Evolutionary conservation across 2,888 invertebrate species (phyloP).

Genomic region (Calliopum simillimum): DNA sequence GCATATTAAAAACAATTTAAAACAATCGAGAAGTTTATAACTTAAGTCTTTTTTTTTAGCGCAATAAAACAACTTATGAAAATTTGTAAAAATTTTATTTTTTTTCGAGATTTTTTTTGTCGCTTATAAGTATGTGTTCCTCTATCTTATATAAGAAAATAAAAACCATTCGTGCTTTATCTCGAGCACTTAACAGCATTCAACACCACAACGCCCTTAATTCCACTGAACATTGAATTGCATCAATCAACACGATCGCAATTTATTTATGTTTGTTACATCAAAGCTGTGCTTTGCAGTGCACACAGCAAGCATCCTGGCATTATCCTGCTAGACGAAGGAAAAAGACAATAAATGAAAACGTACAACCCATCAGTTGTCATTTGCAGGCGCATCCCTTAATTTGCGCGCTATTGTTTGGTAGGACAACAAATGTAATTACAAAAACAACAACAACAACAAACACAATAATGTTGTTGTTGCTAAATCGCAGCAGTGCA

Average conservation of each 20-base stretch:
- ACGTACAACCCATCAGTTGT: neutral
- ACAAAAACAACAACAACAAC: constrained; percentile 44
- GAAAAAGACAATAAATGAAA: neutral
- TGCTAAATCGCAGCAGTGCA: neutral
- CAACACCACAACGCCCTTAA: neutral
- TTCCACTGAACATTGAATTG: neutral
- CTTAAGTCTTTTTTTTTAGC: too few relatives aligned
- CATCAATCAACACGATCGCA: constrained; percentile 10
- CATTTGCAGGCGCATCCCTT: constrained; percentile 9
- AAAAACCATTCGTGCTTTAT: neutral
- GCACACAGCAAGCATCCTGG: neutral
- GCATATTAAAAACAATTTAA: too few relatives aligned
- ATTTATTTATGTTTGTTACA: constrained; percentile 6
- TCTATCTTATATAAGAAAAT: neutral
- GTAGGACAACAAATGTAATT: neutral
- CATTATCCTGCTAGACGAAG: neutral
- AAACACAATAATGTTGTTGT: constrained; percentile 47
- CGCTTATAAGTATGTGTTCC: too few relatives aligned
- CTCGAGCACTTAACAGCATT: neutral
- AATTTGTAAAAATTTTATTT: too few relatives aligned
- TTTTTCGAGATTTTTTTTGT: too few relatives aligned
- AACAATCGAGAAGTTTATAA: too few relatives aligned
- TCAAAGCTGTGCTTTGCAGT: neutral
- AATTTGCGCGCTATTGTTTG: neutral
- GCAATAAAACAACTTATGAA: too few relatives aligned